Evolutionary conservation across 2,888 invertebrate genomes (phyloP).

Genomic region (Mesochorus sp.): DNA sequence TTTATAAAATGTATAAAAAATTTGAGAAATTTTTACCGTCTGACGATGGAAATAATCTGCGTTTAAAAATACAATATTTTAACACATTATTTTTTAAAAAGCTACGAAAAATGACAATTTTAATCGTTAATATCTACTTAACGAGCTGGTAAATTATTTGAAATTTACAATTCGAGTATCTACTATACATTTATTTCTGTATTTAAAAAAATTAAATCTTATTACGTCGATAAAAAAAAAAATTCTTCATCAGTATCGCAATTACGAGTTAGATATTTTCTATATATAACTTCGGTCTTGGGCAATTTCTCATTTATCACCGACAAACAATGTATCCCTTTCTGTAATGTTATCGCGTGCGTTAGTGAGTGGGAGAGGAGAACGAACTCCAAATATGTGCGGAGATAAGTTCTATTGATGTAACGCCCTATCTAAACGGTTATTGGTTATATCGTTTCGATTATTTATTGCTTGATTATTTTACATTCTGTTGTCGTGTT

Average conservation of each 20-base stretch:
- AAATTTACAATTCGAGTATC: too few species aligned
- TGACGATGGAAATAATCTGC: too few species aligned
- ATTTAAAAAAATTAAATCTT: too few species aligned
- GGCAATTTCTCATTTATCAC: slow-evolving; percentile 31
- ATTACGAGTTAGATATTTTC: neutral
- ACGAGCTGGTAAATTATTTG: too few species aligned
- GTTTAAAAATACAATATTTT: too few species aligned
- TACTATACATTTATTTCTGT: too few species aligned
- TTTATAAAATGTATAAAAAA: too few species aligned
- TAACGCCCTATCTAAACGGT: neutral
- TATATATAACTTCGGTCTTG: slow-evolving; percentile 14
- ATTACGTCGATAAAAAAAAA: slow-evolving; percentile 6
- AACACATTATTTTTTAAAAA: too few species aligned
- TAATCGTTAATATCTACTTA: too few species aligned
- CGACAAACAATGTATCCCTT: slow-evolving; percentile 45
- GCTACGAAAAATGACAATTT: too few species aligned
- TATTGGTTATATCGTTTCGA: neutral
- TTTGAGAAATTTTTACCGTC: too few species aligned
- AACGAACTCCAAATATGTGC: slow-evolving; percentile 12
- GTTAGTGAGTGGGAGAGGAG: slow-evolving; percentile 8
- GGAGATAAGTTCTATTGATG: slow-evolving; percentile 8
- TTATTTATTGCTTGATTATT: neutral
- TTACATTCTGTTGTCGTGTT: neutral
- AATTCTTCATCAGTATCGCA: neutral
- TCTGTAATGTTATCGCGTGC: slow-evolving; percentile 27